Evolutionary conservation across 2,113 vertebrate genomes (phyloP).

Genomic region (Corydoras maculifer): DNA sequence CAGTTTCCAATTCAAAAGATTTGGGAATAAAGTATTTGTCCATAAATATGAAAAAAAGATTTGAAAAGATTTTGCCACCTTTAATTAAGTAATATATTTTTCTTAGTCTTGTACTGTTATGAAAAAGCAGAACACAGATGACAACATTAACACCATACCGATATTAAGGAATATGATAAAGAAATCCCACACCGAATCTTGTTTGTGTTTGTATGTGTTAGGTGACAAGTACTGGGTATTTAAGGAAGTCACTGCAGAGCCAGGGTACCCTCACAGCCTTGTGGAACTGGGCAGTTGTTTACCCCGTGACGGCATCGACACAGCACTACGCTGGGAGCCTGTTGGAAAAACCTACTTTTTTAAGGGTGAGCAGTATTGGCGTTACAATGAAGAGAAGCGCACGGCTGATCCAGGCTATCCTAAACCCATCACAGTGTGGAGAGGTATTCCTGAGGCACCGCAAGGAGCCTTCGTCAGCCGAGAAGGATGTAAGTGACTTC

Average conservation of each 20-base stretch:
- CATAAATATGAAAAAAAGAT: no score
- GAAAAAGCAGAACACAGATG: no score
- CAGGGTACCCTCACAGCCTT: constrained; percentile 89
- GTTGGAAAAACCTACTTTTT: constrained; percentile 98
- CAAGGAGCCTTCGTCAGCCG: constrained; percentile 96
- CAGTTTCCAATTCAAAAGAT: no score
- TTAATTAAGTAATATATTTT: no score
- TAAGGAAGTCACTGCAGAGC: constrained; percentile 87
- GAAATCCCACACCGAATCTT: no score
- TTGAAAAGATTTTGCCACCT: no score
- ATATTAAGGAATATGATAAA: no score
- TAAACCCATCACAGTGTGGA: constrained; percentile 92
- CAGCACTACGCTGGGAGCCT: constrained; percentile 90
- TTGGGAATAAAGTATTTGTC: no score
- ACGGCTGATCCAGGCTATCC: constrained; percentile 88
- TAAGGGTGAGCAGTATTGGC: constrained; percentile 95
- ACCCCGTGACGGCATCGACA: constrained; percentile 91
- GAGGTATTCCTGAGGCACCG: constrained; percentile 85
- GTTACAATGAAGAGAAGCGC: constrained; percentile 91
- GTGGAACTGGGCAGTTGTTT: constrained; percentile 86
- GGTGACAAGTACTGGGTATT: constrained; percentile 98
- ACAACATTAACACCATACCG: no score
- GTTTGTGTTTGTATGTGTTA: constrained; percentile 41
- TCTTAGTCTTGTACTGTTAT: no score
- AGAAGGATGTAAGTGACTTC: constrained; percentile 84